Base-by-base conservation (phyloP, 2,888 invertebrate species). In the Drosophila setosimentum region DNA sequence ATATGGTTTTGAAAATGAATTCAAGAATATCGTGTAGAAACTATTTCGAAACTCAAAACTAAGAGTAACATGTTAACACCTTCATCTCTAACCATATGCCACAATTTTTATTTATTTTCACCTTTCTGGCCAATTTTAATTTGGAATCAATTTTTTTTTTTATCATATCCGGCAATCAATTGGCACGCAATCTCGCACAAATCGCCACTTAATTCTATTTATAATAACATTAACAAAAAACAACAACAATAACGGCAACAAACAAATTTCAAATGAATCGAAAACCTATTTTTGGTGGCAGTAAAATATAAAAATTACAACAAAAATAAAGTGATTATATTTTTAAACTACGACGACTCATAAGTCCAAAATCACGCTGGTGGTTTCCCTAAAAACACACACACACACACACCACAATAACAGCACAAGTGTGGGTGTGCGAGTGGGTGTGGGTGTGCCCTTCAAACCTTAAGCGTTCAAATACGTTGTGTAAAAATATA, bases 191-290 rank as follows among this genome's bases (percentile, higher is more conserved):
- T 85, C 85, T 77, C 75, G 65, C 83, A 78, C 89, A 83, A 86
- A 83, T 84, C 83, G 85, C 89, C 85, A 85, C 89, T 89, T 85
- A 84, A 82, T 84, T 89, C 89, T 85, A 85, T 85, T 89, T 85
- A 76, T 85, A 85, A 79, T 87, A 79, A 83, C 64, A 83, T 83
- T 81, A 68, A 68, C 55, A 68, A 53, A 62, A 48, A 72, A 21
- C 21, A 45, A 21, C 75, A 66, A 54, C 32, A 73, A 68, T 40
- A 58, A 64, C 57, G 70, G 67, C 62, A 73, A 54, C 63, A 71
- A 37, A 16, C 54, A 70, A 82, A 66, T 76, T 73, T 66, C 18
- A 73, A 78, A 89, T 85, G 89, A 87, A 83, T 89, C 87, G 77
- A 79, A 51, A 82, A 79, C 75, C 84, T 85, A 85, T 85, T 85